Evolutionary conservation across 2,888 invertebrate species (phyloP), one percentile per base, ranked within the genome.

Genomic region (Micropterix aruncella): DNA sequence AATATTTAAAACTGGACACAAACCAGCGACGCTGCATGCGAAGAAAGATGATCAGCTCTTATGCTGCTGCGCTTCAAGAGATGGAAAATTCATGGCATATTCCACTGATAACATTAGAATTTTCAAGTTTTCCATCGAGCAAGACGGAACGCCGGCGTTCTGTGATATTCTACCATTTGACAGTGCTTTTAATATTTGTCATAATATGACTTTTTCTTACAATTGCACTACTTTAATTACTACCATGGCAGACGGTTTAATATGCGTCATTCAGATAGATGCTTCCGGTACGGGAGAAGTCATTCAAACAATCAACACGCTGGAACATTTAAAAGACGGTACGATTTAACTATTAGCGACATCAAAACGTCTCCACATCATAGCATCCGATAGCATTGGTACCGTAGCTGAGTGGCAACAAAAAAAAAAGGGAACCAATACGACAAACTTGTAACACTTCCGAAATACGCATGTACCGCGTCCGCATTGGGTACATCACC

Each of bases 81-180:
- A 81, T 57, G 84, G 83, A 1, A 72, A 76, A 48, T 78, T 80
- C 64, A 69, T 93, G 16, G 77, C 82, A 3, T 90, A 87, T 59
- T 83, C 89, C 0, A 88, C 87, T 0, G 66, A 72, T 18, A 70
- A 61, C 42, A 66, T 77, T 45, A 73, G 84, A 45, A 65, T 91
- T 47, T 82, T 84, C 47, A 71, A 74, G 56, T 70, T 87, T 50
- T 70, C 70, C 48, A 62, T 73, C 48, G n/a, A n/a, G n/a, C 48
- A 41, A 53, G 46, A 50, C 2, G 52, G 56, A 3, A 53, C 52
- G 9, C 57, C 57, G 2, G 53, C 55, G 17, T 46, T 74, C 18
- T 47, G 51, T 9, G 56, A 58, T 12, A 45, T 71, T 3, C n/a
- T n/a, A n/a, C 56, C 59, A 46, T 44, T 67, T 15, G 63, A 66